Conservation (phyloP, 2,113 vertebrate species). For the Psittacula cyanocephala region DNA sequence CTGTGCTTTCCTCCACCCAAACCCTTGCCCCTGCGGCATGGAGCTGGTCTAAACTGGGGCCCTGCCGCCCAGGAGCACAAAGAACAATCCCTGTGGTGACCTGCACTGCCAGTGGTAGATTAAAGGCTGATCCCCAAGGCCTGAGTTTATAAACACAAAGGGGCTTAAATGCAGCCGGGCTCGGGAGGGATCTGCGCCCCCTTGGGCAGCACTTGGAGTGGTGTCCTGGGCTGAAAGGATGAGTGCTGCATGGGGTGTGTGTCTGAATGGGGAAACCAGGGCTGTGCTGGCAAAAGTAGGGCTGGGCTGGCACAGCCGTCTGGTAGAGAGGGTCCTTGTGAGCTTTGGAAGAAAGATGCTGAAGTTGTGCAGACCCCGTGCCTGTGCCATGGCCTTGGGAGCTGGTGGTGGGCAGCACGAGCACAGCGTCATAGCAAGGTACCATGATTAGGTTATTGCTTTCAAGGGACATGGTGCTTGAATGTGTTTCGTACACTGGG, state of each 20-base stretch:
- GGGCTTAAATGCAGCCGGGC: background rate
- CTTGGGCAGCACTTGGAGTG: fast-evolving
- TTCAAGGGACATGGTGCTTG: background rate
- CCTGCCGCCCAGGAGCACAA: background rate
- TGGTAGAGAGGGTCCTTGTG: fast-evolving
- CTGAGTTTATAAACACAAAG: conserved; percentile 27
- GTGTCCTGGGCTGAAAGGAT: background rate
- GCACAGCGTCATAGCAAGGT: background rate
- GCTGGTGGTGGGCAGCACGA: fast-evolving
- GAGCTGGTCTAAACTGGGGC: background rate
- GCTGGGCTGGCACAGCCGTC: background rate
- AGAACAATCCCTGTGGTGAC: background rate
- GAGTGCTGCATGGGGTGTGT: fast-evolving
- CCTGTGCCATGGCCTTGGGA: fast-evolving
- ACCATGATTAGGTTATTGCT: fast-evolving
- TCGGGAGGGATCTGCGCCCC: background rate
- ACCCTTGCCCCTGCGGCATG: fast-evolving
- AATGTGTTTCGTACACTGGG: background rate
- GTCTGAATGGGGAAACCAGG: background rate
- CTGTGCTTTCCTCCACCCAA: background rate
- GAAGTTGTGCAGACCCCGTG: fast-evolving
- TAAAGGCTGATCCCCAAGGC: conserved; percentile 36
- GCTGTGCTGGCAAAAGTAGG: background rate
- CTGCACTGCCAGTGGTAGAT: background rate
- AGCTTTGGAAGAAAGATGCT: background rate